Evolutionary conservation across 2,888 invertebrate species (phyloP).

Genomic region (Anaspis maculata): DNA sequence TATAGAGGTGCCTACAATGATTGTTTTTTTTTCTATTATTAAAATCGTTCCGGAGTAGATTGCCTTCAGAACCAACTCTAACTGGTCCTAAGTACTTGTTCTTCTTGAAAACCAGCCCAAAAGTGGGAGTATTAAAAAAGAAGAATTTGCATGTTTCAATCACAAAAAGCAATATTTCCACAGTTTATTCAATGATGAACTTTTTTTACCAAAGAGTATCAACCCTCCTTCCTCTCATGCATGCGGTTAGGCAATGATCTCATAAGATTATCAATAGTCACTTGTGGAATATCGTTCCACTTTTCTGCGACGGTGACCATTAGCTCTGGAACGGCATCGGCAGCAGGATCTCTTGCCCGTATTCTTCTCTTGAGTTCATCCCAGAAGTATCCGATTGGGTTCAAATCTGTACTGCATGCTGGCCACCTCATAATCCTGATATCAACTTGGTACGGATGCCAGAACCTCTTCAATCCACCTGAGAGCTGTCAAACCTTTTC

Average conservation of each 20-base stretch:
- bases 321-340: slow-evolving; percentile 8
- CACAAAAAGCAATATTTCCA: no score
- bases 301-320: slow-evolving; percentile 10
- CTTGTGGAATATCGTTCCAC: slow-evolving; percentile 14
- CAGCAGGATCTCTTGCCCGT: slow-evolving; percentile 3
- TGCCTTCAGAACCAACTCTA: no score
- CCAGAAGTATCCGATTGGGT: slow-evolving; percentile 20
- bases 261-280: slow-evolving; percentile 10
- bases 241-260: slow-evolving; percentile 13
- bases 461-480: slow-evolving; percentile 10
- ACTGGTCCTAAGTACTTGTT: no score
- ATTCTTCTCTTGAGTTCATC: slow-evolving; percentile 15
- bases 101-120: no score
- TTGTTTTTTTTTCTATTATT: no score
- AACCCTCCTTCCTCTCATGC: slow-evolving; percentile 16
- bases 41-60: no score
- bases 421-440: slow-evolving; percentile 15
- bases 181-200: no score
- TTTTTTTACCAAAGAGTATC: no score
- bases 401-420: slow-evolving; percentile 22
- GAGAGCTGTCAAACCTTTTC: slow-evolving; percentile 3
- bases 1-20: no score
- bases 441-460: slow-evolving; percentile 5
- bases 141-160: no score
- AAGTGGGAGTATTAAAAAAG: no score